Evolutionary conservation across 2,888 invertebrate species (phyloP), one percentile per base, ranked within the genome.

Genomic region (Synanthedon myopaeformis): DNA sequence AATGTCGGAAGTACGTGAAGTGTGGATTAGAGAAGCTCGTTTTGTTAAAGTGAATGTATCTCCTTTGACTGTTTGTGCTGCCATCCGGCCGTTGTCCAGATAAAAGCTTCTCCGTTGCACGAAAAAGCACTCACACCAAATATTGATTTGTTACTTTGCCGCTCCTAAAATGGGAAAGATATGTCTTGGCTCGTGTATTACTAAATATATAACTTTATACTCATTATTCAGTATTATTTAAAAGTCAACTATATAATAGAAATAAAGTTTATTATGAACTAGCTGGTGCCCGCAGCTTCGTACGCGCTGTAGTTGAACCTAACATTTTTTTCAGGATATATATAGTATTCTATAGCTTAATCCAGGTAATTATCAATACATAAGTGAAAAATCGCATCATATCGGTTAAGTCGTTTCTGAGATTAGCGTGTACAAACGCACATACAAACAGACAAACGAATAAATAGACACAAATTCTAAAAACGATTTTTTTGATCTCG

Each of bases 121-220:
- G 86, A 86, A 85, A 87, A 86, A 87, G 86, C 87, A 87, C 87
- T 87, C 84, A 85, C 82, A 73, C 82, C 80, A 85, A 84, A 86
- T 87, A 87, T 87, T 86, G 86, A 87, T 87, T 85, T 86, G 86
- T 85, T 84, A 83, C 85, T 85, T 81, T 68, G 74, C 71, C 71
- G 76, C 76, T 76, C 75, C 80, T 83, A 82, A 83, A 84, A 79
- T 76, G 75, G 77, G 66, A 76, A 69, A 80, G 71, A 75, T 76
- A 74, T 79, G 74, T 78, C 78, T 76, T 76, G 66, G 69, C 72
- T 74, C 74, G 73, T 67, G 70, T 74, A 67, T 67, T n/a, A 45
- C 45, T 6, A 45, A 13, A 14, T 45, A 45, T 45, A 14, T 45
- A 45, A 35, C 35, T 10, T 14, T 45, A 45, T 14, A 45, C 12